Base-by-base conservation (phyloP, 2,888 invertebrate species). In the Automeris io region DNA sequence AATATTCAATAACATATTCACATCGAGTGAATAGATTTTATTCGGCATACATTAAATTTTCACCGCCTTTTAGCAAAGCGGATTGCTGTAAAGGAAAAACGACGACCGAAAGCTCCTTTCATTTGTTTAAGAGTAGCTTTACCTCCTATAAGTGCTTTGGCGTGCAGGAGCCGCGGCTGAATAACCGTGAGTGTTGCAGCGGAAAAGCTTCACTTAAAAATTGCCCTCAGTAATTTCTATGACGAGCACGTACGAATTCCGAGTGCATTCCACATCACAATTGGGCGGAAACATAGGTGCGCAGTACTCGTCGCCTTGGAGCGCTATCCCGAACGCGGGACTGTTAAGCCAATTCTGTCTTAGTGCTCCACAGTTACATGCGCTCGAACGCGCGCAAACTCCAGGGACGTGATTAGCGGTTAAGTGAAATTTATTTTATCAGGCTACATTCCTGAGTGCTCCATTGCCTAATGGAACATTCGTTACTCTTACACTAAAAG, bases 111-210 rank as follows among this genome's bases (percentile, higher is more conserved):
- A 73, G 70, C 72, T 19, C 4, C 75, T 80, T 82, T 79, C 76
- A 81, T 80, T 82, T 79, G 81, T 82, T 79, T 78, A 76, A 73
- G 72, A 74, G 76, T 77, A 69, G 76, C 74, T 75, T 73, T 70
- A 69, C 73, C 68, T 72, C 67, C 71, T 72, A 71, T 80, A 82
- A 82, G 81, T 80, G 78, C 76, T 74, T 52, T 60, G 69, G 67
- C 72, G 75, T 73, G 73, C 70, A 57, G 54, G 60, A 58, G 65
- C 67, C 65, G 54, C 50, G 67, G 51, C 67, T 81, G 79, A 80
- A 81, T 80, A 76, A 73, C 71, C 64, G 70, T 65, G 67, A 77
- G 80, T 76, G 76, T 70, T 80, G 80, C 79, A 81, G 70, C 74
- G 76, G 64, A 61, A 72, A 75, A 74, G 69, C 68, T 71, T 72